Evolutionary conservation across 2,888 invertebrate genomes (phyloP).

Genomic region (Sipha maydis): DNA sequence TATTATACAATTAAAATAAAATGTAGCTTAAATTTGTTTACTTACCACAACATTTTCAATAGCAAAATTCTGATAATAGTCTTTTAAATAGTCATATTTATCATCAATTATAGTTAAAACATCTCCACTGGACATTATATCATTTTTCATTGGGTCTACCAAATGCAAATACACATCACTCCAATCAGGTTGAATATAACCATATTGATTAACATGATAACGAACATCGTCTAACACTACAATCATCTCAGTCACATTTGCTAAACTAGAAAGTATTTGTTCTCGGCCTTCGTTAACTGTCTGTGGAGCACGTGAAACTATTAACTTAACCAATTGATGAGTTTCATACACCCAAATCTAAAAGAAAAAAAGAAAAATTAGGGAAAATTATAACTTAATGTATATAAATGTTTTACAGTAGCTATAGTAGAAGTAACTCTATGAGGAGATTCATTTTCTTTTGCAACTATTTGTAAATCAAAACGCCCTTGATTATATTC

Average conservation of each 20-base stretch:
- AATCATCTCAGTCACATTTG: constrained; percentile 79
- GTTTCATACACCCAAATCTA: constrained; percentile 92
- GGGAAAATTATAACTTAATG: constrained; percentile 37
- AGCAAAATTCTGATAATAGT: constrained; percentile 79
- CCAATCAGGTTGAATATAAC: constrained; percentile 77
- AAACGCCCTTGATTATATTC: constrained; percentile 91
- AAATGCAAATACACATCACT: constrained; percentile 88
- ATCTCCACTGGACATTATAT: constrained; percentile 81
- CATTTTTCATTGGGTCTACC: constrained; percentile 78
- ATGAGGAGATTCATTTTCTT: constrained; percentile 82
- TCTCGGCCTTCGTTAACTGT: constrained; percentile 78
- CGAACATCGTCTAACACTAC: constrained; percentile 84
- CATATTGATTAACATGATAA: constrained; percentile 76
- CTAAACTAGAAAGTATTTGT: constrained; percentile 78
- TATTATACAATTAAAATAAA: not conserved
- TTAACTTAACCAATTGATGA: constrained; percentile 83
- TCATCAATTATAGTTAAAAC: constrained; percentile 84
- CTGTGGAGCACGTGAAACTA: constrained; percentile 82
- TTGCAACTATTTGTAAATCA: constrained; percentile 83
- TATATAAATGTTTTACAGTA: constrained; percentile 73
- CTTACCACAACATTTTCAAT: constrained; percentile 75
- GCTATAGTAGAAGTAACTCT: constrained; percentile 81
- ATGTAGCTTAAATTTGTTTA: constrained; percentile 9
- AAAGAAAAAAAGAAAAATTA: constrained; percentile 62
- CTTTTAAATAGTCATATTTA: constrained; percentile 85